phyloP scores from a whole-genome alignment of 2,888 invertebrate species.

The Ormyrus pomaceus region DNA sequence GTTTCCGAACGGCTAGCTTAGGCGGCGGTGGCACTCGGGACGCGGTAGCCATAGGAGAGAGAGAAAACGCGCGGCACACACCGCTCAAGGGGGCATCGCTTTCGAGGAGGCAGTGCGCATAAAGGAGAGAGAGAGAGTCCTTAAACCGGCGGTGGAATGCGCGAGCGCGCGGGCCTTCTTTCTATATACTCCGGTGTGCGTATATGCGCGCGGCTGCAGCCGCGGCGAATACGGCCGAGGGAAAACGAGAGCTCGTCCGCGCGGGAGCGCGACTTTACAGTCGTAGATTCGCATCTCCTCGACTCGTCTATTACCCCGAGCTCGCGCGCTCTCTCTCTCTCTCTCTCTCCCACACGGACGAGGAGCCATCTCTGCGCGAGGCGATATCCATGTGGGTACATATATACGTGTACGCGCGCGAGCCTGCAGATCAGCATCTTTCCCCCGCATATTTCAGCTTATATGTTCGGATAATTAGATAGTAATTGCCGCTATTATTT shows the following conservation, averaged over 20 bases:
- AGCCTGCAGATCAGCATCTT: no score
- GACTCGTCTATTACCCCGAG: slow-evolving; percentile 33
- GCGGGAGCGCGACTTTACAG: slow-evolving; percentile 43
- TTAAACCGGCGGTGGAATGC: no score
- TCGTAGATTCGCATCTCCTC: slow-evolving; percentile 48
- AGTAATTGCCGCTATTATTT: neutral
- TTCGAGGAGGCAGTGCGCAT: no score
- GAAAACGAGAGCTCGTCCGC: slow-evolving; percentile 39
- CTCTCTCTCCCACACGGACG: slow-evolving; percentile 17
- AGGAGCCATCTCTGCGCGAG: slow-evolving; percentile 27
- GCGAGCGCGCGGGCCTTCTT: no score
- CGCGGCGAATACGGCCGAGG: neutral
- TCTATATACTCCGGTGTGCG: no score
- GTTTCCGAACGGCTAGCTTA: slow-evolving; percentile 10
- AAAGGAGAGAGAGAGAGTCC: no score
- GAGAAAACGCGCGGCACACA: neutral
- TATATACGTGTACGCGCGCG: no score
- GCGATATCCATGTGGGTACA: slow-evolving; percentile 26
- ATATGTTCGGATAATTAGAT: neutral
- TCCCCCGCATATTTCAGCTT: slow-evolving; percentile 5
- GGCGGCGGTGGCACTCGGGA: neutral
- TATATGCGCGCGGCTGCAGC: no score
- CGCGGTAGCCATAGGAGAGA: neutral
- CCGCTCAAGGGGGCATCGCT: no score
- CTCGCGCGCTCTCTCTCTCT: no score